These are phyloP conservation scores for Limenitis arthemis DNA, from an alignment of 2,888 invertebrate species.

Conservation along the genomic window DNA sequence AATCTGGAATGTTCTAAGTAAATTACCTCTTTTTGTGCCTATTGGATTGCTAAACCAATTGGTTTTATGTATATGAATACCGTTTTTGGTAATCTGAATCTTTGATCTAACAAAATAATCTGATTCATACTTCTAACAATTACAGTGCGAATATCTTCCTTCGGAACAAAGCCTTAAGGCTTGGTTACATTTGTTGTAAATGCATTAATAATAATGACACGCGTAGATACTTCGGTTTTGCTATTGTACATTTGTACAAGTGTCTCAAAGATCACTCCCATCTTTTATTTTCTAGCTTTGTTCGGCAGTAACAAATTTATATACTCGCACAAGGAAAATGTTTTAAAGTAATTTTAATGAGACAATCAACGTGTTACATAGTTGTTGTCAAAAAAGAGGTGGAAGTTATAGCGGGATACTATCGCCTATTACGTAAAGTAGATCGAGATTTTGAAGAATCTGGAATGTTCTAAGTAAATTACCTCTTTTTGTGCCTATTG, in stretches of 20 bases:
- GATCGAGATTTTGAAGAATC: neutral
- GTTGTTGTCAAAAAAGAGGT: neutral
- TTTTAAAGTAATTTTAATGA: too few relatives aligned
- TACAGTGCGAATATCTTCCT: slow-evolving; percentile 10
- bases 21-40: slow-evolving; percentile 14
- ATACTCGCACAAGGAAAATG: too few relatives aligned
- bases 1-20: neutral
- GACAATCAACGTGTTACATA: neutral
- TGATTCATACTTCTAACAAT: slow-evolving; percentile 15
- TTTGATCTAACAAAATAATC: slow-evolving; percentile 26
- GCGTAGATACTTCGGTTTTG: slow-evolving; percentile 17
- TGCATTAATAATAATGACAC: slow-evolving; percentile 23
- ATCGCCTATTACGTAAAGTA: neutral
- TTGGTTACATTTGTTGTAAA: slow-evolving; percentile 10
- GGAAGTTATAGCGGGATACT: neutral
- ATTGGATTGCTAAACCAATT: slow-evolving; percentile 30
- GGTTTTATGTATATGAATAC: slow-evolving; percentile 33
- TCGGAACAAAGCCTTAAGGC: slow-evolving; percentile 12
- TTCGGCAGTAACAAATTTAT: slow-evolving; percentile 5
- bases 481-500: slow-evolving; percentile 12
- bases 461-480: slow-evolving; percentile 3
- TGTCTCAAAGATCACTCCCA: slow-evolving; percentile 52
- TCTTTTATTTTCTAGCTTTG: slow-evolving; percentile 12
- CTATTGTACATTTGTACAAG: slow-evolving; percentile 30
- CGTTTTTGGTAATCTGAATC: slow-evolving; percentile 36